phyloP scores from a whole-genome alignment of 2,113 vertebrate species.

The Terrapene triunguis region DNA sequence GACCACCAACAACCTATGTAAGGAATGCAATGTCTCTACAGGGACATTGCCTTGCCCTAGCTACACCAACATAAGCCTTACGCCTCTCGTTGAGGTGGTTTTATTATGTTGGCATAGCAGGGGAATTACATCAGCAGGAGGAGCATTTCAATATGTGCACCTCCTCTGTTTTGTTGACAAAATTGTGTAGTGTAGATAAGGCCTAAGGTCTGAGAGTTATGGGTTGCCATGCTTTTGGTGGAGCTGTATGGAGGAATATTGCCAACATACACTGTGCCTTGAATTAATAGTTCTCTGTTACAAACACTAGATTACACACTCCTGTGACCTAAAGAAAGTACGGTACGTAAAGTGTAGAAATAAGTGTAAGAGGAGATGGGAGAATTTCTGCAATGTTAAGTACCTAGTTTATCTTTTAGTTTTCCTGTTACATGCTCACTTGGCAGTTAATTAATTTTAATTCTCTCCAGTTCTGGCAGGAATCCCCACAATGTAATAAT shows the following conservation, averaged over 20 bases:
- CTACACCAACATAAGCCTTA: too few relatives aligned
- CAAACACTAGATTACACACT: neutral
- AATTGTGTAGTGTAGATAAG: too few relatives aligned
- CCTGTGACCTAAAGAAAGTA: neutral
- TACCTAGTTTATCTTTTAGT: constrained; percentile 7
- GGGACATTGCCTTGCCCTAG: too few relatives aligned
- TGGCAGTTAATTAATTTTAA: constrained; percentile 56
- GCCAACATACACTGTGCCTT: neutral
- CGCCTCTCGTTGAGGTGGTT: too few relatives aligned
- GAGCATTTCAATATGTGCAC: too few relatives aligned
- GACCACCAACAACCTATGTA: too few relatives aligned
- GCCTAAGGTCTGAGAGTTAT: neutral
- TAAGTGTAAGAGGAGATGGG: neutral
- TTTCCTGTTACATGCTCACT: constrained; percentile 44
- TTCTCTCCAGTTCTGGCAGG: constrained; percentile 18
- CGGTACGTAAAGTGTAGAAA: neutral
- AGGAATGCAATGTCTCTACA: too few relatives aligned
- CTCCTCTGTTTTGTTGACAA: too few relatives aligned
- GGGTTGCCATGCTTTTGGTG: neutral
- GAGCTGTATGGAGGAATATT: neutral
- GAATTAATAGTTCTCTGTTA: neutral
- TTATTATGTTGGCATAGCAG: too few relatives aligned
- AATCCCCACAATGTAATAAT: neutral
- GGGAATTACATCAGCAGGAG: too few relatives aligned
- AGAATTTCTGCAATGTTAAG: neutral